These are phyloP conservation scores for Chloroceryle amazona DNA, from an alignment of 2,797 vertebrate species.

Conservation along the genomic window DNA sequence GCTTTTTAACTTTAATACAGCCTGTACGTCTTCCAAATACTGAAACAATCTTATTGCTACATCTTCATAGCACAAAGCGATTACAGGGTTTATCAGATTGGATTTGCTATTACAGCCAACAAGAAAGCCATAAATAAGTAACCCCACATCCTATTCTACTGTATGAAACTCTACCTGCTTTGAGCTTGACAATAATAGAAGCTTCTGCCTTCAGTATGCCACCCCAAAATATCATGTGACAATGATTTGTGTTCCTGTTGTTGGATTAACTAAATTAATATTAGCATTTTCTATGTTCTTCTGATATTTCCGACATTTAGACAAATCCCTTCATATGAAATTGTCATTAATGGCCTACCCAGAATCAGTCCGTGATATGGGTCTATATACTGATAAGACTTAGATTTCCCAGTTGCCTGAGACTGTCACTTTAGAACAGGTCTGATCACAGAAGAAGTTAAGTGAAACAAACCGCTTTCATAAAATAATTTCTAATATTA, in stretches of 20 bases:
- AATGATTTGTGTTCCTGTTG: background rate
- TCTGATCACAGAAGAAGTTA: background rate
- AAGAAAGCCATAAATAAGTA: background rate
- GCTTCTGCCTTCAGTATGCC: background rate
- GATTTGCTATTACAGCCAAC: background rate
- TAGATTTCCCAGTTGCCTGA: background rate
- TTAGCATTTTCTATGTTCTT: background rate
- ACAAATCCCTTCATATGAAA: background rate
- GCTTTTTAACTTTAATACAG: background rate
- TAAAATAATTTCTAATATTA: background rate
- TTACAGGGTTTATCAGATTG: background rate
- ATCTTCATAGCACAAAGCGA: background rate
- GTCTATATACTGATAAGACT: background rate
- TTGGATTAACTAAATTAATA: background rate
- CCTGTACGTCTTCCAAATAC: background rate
- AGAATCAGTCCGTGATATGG: accelerated
- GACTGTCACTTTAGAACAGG: background rate
- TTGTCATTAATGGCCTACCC: background rate
- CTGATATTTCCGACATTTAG: background rate
- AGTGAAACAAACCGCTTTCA: background rate
- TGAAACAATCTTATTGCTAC: background rate
- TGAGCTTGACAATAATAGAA: background rate
- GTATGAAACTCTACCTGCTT: background rate
- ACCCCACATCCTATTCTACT: background rate
- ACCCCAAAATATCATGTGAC: accelerated